phyloP scores from a whole-genome alignment of 2,888 invertebrate species.

The Automeris io region DNA sequence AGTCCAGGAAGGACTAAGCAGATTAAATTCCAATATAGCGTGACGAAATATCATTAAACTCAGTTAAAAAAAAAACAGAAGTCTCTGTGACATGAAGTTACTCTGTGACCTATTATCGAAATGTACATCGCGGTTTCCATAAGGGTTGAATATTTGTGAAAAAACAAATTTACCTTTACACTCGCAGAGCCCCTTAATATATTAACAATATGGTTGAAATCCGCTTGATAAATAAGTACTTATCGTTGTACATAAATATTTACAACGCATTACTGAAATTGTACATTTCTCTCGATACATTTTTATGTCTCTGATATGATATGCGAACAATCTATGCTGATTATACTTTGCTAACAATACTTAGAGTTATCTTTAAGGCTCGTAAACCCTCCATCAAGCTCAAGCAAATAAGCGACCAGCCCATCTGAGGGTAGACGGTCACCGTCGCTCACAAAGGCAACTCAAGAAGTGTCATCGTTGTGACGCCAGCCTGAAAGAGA shows the following conservation, averaged over 20 bases:
- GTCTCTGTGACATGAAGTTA: slow-evolving; percentile 24
- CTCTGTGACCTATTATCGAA: slow-evolving; percentile 62
- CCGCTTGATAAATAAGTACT: too few species aligned
- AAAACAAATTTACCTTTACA: background rate
- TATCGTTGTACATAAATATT: slow-evolving; percentile 1
- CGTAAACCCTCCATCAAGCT: too few species aligned
- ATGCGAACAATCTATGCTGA: background rate
- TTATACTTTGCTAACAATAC: too few species aligned
- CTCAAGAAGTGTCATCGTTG: too few species aligned
- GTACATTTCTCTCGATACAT: slow-evolving; percentile 4
- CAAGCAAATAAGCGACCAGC: too few species aligned
- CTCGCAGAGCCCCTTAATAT: background rate
- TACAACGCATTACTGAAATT: slow-evolving; percentile 7
- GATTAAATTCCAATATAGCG: too few species aligned
- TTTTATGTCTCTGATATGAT: slow-evolving; percentile 11
- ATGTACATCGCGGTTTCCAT: slow-evolving; percentile 67
- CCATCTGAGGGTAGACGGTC: too few species aligned
- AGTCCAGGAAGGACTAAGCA: too few species aligned
- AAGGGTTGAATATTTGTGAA: slow-evolving; percentile 59
- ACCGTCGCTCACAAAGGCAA: too few species aligned
- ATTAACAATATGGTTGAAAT: background rate
- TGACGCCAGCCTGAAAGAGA: too few species aligned
- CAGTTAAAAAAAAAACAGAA: background rate
- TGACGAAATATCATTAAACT: too few species aligned
- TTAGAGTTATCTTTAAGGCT: too few species aligned